Base-by-base conservation (phyloP, 2,113 vertebrate genomes). In the Falcunculus frontatus region DNA sequence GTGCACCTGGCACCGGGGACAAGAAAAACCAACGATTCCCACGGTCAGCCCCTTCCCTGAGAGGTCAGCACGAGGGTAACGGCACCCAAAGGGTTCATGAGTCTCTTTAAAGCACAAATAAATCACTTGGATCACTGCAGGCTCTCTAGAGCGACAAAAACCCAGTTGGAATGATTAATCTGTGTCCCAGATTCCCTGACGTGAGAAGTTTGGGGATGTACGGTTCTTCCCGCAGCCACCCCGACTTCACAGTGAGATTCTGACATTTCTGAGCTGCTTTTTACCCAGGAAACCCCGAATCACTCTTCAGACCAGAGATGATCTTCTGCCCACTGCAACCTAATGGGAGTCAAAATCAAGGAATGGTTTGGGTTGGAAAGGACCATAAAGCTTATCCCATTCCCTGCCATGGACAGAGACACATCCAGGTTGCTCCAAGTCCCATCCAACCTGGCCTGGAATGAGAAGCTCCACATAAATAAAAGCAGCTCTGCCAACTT, bases 181-280 rank as follows among this genome's bases (percentile, higher is more conserved):
- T 0, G 0, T 4, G 32, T 2, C n/a, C 23, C 21, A 44, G 50
- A 81, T 30, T 42, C 35, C 70, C 46, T 2, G 4, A 13, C 0
- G 3, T 10, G n/a, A 65, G 16, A 20, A 35, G 12, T 35, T 22
- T 33, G 1, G 2, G 62, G 62, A 70, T 9, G 37, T 47, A 49
- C 21, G 19, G 74, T 6, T 80, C 62, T 62, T 78, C 39, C 79
- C 0, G 0, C 9, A 29, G 39, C 39, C 39, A 39, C 39, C 39
- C 39, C 39, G 39, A 42, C 26, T 15, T 33, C 27, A 67, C 39
- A 26, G 13, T 0, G 5, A 20, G 26, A 52, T 50, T 49, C 39
- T 59, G 49, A 90, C 29, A 25, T 14, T 59, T 37, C 49, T 16
- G 11, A 65, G 39, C 42, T 67, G 46, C 47, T 78, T 90, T 84